phyloP scores from a whole-genome alignment of 92 coral and sea anemone species.

The Palythoa caribaeorum region DNA sequence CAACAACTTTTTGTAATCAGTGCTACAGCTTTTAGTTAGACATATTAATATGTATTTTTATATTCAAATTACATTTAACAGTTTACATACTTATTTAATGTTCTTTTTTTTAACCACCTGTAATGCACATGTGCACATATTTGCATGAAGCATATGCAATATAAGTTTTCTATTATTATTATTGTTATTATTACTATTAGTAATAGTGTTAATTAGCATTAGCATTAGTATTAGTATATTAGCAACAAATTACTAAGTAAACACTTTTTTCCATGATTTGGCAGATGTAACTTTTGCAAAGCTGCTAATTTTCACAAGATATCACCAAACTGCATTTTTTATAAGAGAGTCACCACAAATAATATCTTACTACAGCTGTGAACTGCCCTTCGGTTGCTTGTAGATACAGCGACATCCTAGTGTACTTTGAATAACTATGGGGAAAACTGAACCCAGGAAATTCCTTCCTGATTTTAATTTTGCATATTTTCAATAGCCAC shows the following conservation, averaged over 20 bases:
- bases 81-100: too few relatives aligned
- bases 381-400: background rate
- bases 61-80: too few relatives aligned
- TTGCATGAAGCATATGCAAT: too few relatives aligned
- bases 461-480: background rate
- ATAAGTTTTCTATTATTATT: too few relatives aligned
- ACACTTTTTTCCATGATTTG: background rate
- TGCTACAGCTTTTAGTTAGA: too few relatives aligned
- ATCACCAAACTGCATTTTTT: background rate
- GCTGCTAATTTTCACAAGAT: background rate
- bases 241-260: background rate
- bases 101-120: too few relatives aligned
- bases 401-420: background rate
- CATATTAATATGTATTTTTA: too few relatives aligned
- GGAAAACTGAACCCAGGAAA: background rate
- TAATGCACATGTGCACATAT: too few relatives aligned
- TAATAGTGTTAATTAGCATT: too few relatives aligned
- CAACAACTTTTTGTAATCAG: background rate
- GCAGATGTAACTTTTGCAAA: background rate
- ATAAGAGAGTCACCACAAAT: background rate
- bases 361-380: background rate
- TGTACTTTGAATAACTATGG: background rate
- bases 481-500: background rate
- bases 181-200: too few relatives aligned
- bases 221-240: too few relatives aligned